Evolutionary conservation across 1,140 invertebrate species (phyloP), one percentile per base, ranked within the genome.

Genomic region (Manduca sexta): DNA sequence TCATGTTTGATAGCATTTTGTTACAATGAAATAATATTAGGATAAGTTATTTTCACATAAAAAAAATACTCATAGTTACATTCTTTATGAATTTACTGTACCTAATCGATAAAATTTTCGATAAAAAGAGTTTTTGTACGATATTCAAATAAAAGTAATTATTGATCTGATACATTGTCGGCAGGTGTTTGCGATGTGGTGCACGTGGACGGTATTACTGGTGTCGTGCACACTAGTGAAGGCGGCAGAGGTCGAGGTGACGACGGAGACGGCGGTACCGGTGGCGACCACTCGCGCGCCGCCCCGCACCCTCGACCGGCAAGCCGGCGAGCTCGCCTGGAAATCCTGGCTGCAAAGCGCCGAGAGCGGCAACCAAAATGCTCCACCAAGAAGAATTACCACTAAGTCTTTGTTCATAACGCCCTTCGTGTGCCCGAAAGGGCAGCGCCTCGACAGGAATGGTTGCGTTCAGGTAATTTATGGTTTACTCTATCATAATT

Each of bases 171-270:
- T n/a, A n/a, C n/a, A n/a, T 50, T 55, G 35, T 51, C 59, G 64
- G 10, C 75, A 85, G 79, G 74, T 79, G 70, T 82, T 73, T 82
- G 82, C 75, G 54, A 84, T 83, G 82, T 82, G 72, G 81, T 77
- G 67, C 66, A 66, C 68, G 81, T 85, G 79, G 81, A 70, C 72
- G 49, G 64, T 62, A 61, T 72, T 82, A 69, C 51, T 79, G 71
- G 74, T 79, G 81, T 74, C 67, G 54, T 75, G 74, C 60, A 71
- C 73, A 74, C 74, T 78, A 66, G 78, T 64, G 61, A 54, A 57
- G 57, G 75, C 69, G 45, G 75, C 69, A 42, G 68, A 65, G 44
- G 49, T 35, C 18, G 56, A 48, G 37, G 45, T 45, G 37, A 57
- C 46, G 29, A 44, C 52, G 13, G 52, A 31, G 44, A 41, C 56